These are phyloP conservation scores for Acanthurus lineatus DNA, from an alignment of 2,797 vertebrate genomes.

Conservation along the genomic window DNA sequence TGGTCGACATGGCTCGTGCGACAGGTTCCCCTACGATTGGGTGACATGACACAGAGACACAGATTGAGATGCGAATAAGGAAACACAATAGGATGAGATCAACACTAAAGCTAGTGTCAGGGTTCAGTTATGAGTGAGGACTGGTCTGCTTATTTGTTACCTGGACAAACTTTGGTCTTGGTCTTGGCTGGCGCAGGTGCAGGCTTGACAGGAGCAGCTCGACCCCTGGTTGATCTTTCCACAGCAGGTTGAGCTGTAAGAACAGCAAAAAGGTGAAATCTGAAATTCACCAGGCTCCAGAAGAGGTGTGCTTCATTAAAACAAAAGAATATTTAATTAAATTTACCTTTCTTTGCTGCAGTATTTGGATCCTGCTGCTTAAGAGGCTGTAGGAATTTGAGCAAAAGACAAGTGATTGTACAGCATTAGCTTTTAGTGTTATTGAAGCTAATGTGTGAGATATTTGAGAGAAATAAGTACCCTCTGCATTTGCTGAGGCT, in stretches of 20 bases:
- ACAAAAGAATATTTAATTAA: neutral
- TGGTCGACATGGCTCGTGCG: constrained; percentile 52
- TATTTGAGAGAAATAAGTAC: constrained; percentile 41
- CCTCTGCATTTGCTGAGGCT: constrained; percentile 65
- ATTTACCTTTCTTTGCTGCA: constrained; percentile 65
- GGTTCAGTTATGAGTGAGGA: neutral
- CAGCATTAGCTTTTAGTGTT: neutral
- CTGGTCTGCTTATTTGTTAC: constrained; percentile 55
- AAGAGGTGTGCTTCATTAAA: neutral
- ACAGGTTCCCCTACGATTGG: constrained; percentile 58
- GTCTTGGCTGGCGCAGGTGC: neutral
- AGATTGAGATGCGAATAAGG: constrained; percentile 43
- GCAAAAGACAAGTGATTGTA: neutral
- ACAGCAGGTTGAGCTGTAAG: constrained; percentile 52
- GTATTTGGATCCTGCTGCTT: constrained; percentile 51
- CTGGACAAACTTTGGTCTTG: constrained; percentile 59
- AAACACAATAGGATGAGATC: constrained; percentile 36
- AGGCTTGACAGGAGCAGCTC: constrained; percentile 49
- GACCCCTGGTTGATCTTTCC: constrained; percentile 58
- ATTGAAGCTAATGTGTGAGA: neutral
- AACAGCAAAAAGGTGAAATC: constrained; percentile 10
- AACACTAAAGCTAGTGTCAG: neutral
- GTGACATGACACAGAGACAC: constrained; percentile 28
- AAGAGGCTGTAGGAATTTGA: constrained; percentile 39
- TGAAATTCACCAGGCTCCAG: neutral